Evolutionary conservation across 2,888 invertebrate species (phyloP), one percentile per base, ranked within the genome.

Genomic region (Pardosa pseudoannulata): DNA sequence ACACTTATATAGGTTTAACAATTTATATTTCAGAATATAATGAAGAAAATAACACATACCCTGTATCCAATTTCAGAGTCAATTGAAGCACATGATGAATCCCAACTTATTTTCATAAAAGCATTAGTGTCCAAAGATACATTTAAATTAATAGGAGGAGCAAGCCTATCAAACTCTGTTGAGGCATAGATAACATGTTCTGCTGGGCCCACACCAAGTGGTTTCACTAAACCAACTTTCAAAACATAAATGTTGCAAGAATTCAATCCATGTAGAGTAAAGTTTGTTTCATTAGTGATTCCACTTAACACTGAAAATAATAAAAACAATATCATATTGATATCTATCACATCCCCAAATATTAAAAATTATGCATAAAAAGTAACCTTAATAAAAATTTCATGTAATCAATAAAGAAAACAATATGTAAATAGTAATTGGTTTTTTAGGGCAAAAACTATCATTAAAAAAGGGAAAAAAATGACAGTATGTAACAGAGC

Each of bases 171-270:
- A 89, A 94, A 94, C 80, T 93, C 92, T 0, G 96, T 96, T 39
- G 93, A 91, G 1, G 94, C 92, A 0, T 92, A 90, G 0, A 94
- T 93, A 39, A 91, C 91, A 36, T 92, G 92, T 0, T 93, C 92
- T 64, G 96, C 91, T 0, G 95, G 95, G 6, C 95, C 95, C n/a
- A 93, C 91, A 0, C 95, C 95, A 36, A 92, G 91, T 0, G 95
- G 94, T 0, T 93, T 93, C 13, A 94, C 91, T 0, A 95, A 91
- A 0, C 95, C 95, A 3, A 96, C 94, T 3, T 94, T 93, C 91
- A 96, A 94, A 76, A 94, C 91, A 91, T 96, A 96, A 0, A 93
- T 93, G 90, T 95, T 95, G 89, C 96, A 97, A 0, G 95, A 94
- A 88, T 94, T 93, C 89, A 96, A 91, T 64, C 94, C 92, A 3